Percentiles rank a stretch among this genome's conserved stretches.
These are phyloP conservation scores for Pseudorhombus dupliciocellatus DNA, from an alignment of 2,113 vertebrate genomes.

Conservation along the genomic window DNA sequence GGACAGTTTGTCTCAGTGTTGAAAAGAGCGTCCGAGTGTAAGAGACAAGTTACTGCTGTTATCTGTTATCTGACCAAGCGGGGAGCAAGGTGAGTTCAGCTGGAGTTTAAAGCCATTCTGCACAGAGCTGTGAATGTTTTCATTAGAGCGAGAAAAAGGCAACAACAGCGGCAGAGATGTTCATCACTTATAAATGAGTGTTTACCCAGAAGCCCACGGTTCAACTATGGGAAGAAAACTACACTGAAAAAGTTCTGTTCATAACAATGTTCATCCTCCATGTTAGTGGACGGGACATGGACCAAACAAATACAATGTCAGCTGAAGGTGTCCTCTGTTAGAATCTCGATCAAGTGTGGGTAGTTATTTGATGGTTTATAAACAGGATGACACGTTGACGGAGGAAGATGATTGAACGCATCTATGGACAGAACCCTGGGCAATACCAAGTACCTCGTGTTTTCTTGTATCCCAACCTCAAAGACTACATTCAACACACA, in stretches of 20 bases:
- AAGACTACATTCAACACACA: too few relatives aligned
- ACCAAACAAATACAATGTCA: too few relatives aligned
- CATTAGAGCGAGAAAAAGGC: not conserved
- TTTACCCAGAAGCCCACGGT: not conserved
- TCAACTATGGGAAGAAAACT: not conserved
- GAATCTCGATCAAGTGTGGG: too few relatives aligned
- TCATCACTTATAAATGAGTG: not conserved
- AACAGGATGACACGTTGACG: too few relatives aligned
- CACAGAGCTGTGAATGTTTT: not conserved
- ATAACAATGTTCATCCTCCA: too few relatives aligned
- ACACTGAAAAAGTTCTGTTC: not conserved
- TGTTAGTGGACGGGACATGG: too few relatives aligned
- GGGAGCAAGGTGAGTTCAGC: constrained; percentile 16
- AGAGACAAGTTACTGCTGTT: constrained; percentile 9
- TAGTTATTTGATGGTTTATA: too few relatives aligned
- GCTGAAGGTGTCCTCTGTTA: too few relatives aligned
- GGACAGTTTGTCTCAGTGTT: not conserved
- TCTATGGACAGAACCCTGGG: too few relatives aligned
- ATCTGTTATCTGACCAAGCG: not conserved
- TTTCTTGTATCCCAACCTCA: too few relatives aligned
- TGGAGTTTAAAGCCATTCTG: not conserved
- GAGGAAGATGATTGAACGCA: too few relatives aligned
- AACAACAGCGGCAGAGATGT: not conserved
- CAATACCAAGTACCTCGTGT: too few relatives aligned
- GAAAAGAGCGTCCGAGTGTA: not conserved